Evolutionary conservation across 2,888 invertebrate species (phyloP).

Genomic region (Rutpela maculata): DNA sequence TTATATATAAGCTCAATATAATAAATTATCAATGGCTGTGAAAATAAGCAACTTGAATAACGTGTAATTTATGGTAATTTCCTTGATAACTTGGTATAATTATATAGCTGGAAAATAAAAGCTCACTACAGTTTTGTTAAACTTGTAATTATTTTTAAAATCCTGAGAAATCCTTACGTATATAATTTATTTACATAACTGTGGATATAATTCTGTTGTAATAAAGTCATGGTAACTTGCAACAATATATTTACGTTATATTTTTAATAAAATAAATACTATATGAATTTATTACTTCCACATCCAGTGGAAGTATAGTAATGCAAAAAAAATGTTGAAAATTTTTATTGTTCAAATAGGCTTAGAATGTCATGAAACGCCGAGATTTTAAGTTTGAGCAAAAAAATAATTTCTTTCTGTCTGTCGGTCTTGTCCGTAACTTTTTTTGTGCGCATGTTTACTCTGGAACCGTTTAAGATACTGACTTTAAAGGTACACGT

Average conservation of each 20-base stretch:
- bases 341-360: too few relatives aligned
- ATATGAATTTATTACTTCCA: too few relatives aligned
- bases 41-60: background rate
- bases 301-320: too few relatives aligned
- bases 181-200: conserved; percentile 1
- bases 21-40: conserved; percentile 8
- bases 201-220: background rate
- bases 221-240: background rate
- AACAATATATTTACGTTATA: background rate
- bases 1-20: background rate
- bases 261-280: too few relatives aligned
- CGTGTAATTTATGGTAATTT: background rate
- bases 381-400: too few relatives aligned
- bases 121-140: background rate
- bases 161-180: background rate
- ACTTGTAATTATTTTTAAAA: conserved; percentile 7
- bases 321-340: too few relatives aligned
- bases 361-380: too few relatives aligned
- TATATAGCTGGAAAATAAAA: background rate
- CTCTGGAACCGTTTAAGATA: too few relatives aligned
- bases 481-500: too few relatives aligned
- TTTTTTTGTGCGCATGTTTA: too few relatives aligned
- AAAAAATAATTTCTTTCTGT: too few relatives aligned
- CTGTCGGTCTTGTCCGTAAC: too few relatives aligned
- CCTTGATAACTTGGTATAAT: conserved; percentile 2